These are phyloP conservation scores for Sebastes cheni DNA, from an alignment of 2,797 vertebrate species.

Conservation along the genomic window DNA sequence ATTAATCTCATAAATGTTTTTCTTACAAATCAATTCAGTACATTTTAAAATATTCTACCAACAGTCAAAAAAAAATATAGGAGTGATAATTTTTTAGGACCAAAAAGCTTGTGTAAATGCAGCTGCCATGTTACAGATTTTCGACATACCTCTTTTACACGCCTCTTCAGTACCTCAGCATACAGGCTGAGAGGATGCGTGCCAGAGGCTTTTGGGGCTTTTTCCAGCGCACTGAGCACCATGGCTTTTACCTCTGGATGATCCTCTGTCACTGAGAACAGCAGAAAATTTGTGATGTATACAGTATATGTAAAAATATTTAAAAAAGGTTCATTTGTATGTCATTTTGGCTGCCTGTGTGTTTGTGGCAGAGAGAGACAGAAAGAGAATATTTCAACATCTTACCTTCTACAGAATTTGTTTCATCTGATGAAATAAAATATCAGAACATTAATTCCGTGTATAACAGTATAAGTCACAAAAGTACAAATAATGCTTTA, in stretches of 20 bases:
- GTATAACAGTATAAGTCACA: background rate
- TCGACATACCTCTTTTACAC: slow-evolving; percentile 81
- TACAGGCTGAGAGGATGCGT: slow-evolving; percentile 69
- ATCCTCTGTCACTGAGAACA: slow-evolving; percentile 78
- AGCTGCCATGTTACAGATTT: background rate
- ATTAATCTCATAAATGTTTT: background rate
- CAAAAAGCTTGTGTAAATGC: background rate
- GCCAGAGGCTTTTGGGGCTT: slow-evolving; percentile 27
- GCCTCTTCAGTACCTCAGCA: slow-evolving; percentile 77
- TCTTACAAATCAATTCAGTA: background rate
- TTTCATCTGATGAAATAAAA: slow-evolving; percentile 35
- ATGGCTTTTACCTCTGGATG: slow-evolving; percentile 86
- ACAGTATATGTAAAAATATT: background rate
- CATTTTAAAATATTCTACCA: background rate
- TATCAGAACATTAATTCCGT: background rate
- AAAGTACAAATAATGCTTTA: background rate
- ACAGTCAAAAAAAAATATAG: background rate
- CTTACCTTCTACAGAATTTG: slow-evolving; percentile 27
- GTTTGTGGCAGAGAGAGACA: background rate
- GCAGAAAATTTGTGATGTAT: background rate
- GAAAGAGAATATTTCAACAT: background rate
- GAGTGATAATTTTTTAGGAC: background rate
- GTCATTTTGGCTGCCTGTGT: background rate
- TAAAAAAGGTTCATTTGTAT: background rate
- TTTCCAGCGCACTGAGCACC: slow-evolving; percentile 76